phyloP scores from a whole-genome alignment of 2,113 vertebrate genomes.

The Gobiocypris rarus region DNA sequence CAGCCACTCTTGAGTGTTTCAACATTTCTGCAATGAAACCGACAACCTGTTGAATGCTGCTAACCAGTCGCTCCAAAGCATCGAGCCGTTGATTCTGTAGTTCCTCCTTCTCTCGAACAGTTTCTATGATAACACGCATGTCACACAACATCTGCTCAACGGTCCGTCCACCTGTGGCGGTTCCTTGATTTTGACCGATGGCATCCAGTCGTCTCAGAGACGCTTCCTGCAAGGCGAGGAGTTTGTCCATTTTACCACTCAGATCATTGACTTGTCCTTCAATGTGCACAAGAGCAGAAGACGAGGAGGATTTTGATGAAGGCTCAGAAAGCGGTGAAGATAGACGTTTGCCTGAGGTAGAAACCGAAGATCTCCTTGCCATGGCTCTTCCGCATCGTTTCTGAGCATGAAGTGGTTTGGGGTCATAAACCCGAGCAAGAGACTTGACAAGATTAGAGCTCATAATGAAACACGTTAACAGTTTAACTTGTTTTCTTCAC shows the following conservation, averaged over 20 bases:
- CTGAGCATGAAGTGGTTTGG: constrained; percentile 76
- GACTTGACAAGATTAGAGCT: constrained; percentile 79
- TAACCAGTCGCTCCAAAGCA: constrained; percentile 79
- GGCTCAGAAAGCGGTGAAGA: constrained; percentile 29
- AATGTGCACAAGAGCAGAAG: constrained; percentile 55
- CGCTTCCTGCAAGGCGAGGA: constrained; percentile 78
- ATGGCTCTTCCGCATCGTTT: constrained; percentile 57
- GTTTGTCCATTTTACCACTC: constrained; percentile 79
- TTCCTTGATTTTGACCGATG: constrained; percentile 59
- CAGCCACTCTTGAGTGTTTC: constrained; percentile 76
- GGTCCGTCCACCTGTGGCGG: constrained; percentile 55
- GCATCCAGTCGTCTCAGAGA: constrained; percentile 79
- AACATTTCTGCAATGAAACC: constrained; percentile 78
- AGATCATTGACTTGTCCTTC: constrained; percentile 79
- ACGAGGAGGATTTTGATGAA: constrained; percentile 38
- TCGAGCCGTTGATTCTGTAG: constrained; percentile 80
- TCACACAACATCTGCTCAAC: constrained; percentile 70
- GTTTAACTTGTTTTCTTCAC: background rate
- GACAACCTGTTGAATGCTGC: constrained; percentile 81
- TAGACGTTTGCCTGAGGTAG: constrained; percentile 55
- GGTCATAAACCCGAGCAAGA: constrained; percentile 82
- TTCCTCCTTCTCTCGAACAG: constrained; percentile 72
- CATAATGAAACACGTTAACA: constrained; percentile 57
- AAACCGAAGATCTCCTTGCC: constrained; percentile 58
- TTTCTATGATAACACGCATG: constrained; percentile 73